phyloP scores from a whole-genome alignment of 2,888 invertebrate genomes.

The Candidula unifasciata region DNA sequence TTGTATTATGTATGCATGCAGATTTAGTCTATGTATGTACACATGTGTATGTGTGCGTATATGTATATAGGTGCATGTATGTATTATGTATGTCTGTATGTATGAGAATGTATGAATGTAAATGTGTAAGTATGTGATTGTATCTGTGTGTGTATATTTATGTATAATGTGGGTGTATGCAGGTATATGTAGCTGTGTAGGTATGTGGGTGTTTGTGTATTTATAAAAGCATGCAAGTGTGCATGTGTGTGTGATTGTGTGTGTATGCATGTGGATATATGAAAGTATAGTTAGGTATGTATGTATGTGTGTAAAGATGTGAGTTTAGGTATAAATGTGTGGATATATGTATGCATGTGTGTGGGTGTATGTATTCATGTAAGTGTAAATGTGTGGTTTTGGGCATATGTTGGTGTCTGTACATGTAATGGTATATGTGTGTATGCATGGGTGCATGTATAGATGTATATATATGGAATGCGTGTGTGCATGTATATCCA shows the following conservation, averaged over 20 bases:
- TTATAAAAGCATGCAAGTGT: constrained; percentile 22
- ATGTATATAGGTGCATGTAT: too few species aligned
- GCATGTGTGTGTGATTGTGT: background rate
- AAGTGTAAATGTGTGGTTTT: background rate
- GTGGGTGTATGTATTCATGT: constrained; percentile 21
- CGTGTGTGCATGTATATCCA: too few species aligned
- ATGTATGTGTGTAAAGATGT: background rate
- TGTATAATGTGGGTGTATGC: too few species aligned
- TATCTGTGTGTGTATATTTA: too few species aligned
- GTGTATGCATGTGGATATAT: constrained; percentile 11
- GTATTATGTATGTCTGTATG: constrained; percentile 2
- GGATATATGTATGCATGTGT: background rate
- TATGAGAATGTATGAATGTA: too few species aligned
- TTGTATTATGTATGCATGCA: constrained; percentile 7
- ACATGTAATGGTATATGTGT: too few species aligned
- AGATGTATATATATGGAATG: too few species aligned
- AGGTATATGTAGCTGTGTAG: constrained; percentile 9
- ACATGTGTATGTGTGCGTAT: too few species aligned
- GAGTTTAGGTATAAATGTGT: constrained; percentile 3
- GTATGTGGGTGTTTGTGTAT: constrained; percentile 17
- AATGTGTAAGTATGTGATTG: too few species aligned
- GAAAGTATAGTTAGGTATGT: background rate
- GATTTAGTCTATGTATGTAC: too few species aligned
- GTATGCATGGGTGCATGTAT: too few species aligned
- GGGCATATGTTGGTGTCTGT: too few species aligned